phyloP scores from a whole-genome alignment of 2,113 vertebrate genomes.

The Hydropotes inermis region DNA sequence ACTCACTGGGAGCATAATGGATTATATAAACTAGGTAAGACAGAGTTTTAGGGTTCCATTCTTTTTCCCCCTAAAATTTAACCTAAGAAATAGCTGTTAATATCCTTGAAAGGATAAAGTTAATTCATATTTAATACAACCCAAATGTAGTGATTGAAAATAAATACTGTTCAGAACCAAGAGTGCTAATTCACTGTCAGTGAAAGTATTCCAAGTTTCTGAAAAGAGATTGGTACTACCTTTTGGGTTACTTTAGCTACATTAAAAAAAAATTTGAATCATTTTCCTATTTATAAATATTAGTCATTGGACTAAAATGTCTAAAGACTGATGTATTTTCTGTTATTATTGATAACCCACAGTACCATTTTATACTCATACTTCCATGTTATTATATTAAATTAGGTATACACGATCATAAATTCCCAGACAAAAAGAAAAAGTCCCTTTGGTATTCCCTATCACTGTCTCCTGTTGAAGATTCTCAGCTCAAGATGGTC shows the following conservation, averaged over 20 bases:
- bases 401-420: background rate
- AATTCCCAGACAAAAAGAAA: background rate
- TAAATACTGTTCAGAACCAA: conserved; percentile 49
- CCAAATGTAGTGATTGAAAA: conserved; percentile 60
- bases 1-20: background rate
- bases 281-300: conserved; percentile 34
- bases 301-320: background rate
- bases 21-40: background rate
- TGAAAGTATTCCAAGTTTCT: conserved; percentile 52
- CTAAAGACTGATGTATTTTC: background rate
- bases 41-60: background rate
- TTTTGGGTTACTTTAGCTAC: background rate
- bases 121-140: conserved; percentile 27
- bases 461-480: background rate
- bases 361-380: background rate
- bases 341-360: background rate
- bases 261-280: background rate
- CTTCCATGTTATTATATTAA: background rate
- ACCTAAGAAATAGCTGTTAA: background rate
- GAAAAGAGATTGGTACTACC: conserved; percentile 28
- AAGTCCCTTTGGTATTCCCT: background rate
- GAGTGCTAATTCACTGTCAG: conserved; percentile 24
- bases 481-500: background rate
- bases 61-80: background rate
- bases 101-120: background rate